phyloP scores from a whole-genome alignment of 1,140 invertebrate species.

The Hetaerina americana region DNA sequence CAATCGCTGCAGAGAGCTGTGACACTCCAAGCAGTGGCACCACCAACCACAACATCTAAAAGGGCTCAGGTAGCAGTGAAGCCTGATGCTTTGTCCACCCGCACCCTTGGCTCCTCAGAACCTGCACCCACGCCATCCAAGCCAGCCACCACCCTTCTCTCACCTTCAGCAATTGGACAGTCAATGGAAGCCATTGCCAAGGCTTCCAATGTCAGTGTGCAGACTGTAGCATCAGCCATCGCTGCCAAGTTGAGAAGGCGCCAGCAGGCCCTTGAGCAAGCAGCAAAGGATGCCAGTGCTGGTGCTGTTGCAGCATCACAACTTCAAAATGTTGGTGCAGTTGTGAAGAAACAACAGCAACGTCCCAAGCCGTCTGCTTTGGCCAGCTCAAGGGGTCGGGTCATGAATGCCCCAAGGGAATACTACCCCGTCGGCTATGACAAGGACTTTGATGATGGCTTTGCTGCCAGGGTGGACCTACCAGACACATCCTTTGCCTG shows the following conservation, averaged over 20 bases:
- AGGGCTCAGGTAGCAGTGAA: background rate
- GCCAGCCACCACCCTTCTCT: background rate
- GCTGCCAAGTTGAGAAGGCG: background rate
- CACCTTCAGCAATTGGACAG: constrained; percentile 27
- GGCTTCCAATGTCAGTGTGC: constrained; percentile 58
- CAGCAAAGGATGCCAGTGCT: background rate
- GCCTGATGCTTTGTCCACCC: background rate
- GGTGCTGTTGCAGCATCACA: background rate
- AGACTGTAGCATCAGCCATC: constrained; percentile 57
- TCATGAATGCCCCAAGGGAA: constrained; percentile 78
- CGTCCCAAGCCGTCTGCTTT: background rate
- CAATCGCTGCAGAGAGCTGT: background rate
- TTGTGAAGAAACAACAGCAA: background rate
- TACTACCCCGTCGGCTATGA: constrained; percentile 77
- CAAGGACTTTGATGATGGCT: constrained; percentile 77
- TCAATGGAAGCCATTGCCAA: constrained; percentile 39
- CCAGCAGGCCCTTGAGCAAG: background rate
- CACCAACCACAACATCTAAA: background rate
- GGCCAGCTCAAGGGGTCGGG: constrained; percentile 20
- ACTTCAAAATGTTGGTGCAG: background rate
- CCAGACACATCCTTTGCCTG: constrained; percentile 79
- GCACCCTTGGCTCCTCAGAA: background rate
- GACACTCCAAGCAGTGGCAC: background rate
- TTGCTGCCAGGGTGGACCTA: constrained; percentile 65
- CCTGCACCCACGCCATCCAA: background rate